Evolutionary conservation across 2,797 vertebrate genomes (phyloP), one percentile per base, ranked within the genome.

Genomic region (Cottoperca gobio): DNA sequence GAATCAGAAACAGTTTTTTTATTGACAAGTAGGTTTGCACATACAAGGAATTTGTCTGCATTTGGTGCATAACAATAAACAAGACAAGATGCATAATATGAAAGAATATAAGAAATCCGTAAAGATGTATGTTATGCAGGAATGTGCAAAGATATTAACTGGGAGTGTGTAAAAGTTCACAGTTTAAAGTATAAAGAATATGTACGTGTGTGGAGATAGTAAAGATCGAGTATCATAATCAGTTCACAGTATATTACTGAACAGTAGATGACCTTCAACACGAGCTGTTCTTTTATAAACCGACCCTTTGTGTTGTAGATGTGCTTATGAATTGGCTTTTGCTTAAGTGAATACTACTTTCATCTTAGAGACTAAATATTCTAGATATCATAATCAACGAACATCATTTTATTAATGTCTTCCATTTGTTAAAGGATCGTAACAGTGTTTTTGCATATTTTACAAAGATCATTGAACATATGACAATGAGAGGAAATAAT

Each of bases 401-500:
- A 53, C 3, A 11, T 4, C 8, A 11, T 50, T 58, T 39, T 19
- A 64, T 48, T 39, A 9, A 24, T 19, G 16, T 23, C 28, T 63
- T 19, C 23, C 16, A 40, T 46, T 42, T 33, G 8, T 66, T 35
- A 35, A 50, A 66, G 37, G 11, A 23, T 19, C 33, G 28, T 55
- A 23, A 28, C 35, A 23, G 13, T 24, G 1, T 42, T n/a, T 57
- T 40, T 55, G 23, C n/a, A 24, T 33, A 39, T 55, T 45, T 60
- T n/a, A n/a, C n/a, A n/a, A n/a, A n/a, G n/a, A n/a, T n/a, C n/a
- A n/a, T n/a, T n/a, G n/a, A n/a, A n/a, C n/a, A n/a, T 24, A 13
- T 11, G 6, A 50, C 59, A 76, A 58, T 71, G 39, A 66, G 48
- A 26, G 33, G 46, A 53, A 53, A 58, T 42, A 45, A 42, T 33